Conservation (phyloP, 1,140 invertebrate genomes). For the Drosophila rhopaloa region DNA sequence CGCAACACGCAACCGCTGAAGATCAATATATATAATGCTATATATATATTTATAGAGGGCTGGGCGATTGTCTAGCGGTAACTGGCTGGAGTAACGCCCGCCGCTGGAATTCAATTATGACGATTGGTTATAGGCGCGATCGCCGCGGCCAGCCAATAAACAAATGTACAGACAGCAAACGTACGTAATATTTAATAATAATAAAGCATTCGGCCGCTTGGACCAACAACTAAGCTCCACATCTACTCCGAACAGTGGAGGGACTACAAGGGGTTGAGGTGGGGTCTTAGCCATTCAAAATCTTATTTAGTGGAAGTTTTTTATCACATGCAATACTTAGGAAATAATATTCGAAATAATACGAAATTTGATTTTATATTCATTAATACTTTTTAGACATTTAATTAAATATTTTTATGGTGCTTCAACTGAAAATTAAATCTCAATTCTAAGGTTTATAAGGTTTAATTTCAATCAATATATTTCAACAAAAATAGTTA, state of each 20-base stretch:
- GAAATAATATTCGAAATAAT: too few species aligned
- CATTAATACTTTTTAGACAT: too few species aligned
- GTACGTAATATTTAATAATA: conserved; percentile 82
- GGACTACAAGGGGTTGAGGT: background rate
- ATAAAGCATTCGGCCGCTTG: conserved; percentile 60
- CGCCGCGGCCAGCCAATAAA: conserved; percentile 75
- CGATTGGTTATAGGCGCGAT: conserved; percentile 65
- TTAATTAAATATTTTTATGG: too few species aligned
- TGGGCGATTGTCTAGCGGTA: conserved; percentile 48
- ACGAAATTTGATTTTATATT: too few species aligned
- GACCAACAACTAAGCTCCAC: conserved; percentile 44
- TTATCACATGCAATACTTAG: too few species aligned
- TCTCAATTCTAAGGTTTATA: too few species aligned
- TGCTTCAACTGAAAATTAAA: too few species aligned
- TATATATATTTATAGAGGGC: conserved; percentile 10
- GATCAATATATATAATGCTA: conserved; percentile 10
- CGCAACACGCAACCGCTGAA: conserved; percentile 67
- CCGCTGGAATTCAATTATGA: conserved; percentile 83
- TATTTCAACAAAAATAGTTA: too few species aligned
- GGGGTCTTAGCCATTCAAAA: background rate
- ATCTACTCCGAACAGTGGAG: conserved; percentile 5
- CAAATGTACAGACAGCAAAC: conserved; percentile 77
- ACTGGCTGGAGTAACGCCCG: conserved; percentile 71
- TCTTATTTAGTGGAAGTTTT: background rate
- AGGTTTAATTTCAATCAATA: too few species aligned